Conservation (phyloP, 2,888 invertebrate species). For the Heteropelma amictum region DNA sequence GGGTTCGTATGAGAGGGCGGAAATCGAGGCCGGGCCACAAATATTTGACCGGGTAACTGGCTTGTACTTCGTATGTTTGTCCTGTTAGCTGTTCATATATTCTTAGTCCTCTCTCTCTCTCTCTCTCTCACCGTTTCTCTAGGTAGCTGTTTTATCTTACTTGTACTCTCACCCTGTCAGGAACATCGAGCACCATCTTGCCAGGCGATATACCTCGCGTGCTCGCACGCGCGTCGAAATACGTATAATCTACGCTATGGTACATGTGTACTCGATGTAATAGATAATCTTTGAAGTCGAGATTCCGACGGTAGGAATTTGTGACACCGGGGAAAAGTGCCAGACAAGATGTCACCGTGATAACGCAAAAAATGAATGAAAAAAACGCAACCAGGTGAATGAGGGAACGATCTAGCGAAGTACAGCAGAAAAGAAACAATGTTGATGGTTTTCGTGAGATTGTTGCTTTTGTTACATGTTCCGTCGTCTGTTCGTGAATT, state of each 20-base stretch:
- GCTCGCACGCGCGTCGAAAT: slow-evolving; percentile 42
- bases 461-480: background rate
- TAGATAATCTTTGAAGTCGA: slow-evolving; percentile 8
- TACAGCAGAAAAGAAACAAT: no score
- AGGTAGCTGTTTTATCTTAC: no score
- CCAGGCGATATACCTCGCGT: slow-evolving; percentile 40
- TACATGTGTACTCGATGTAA: slow-evolving; percentile 41
- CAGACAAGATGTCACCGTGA: background rate
- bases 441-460: background rate
- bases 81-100: slow-evolving; percentile 61
- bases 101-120: slow-evolving; percentile 10
- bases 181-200: background rate
- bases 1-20: slow-evolving; percentile 38
- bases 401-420: background rate
- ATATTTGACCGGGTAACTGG: slow-evolving; percentile 74
- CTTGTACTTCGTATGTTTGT: slow-evolving; percentile 66
- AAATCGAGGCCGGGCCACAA: slow-evolving; percentile 64
- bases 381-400: background rate
- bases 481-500: background rate
- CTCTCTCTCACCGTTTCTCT: slow-evolving; percentile 1
- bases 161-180: background rate
- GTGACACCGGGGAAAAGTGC: slow-evolving; percentile 8
- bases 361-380: no score
- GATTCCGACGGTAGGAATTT: slow-evolving; percentile 12
- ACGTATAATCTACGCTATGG: slow-evolving; percentile 18